A percentile compares a stretch with the other conserved stretches of the same genome.
Evolutionary conservation across 2,888 invertebrate genomes (phyloP).

Genomic region (Saturnia pavonia): DNA sequence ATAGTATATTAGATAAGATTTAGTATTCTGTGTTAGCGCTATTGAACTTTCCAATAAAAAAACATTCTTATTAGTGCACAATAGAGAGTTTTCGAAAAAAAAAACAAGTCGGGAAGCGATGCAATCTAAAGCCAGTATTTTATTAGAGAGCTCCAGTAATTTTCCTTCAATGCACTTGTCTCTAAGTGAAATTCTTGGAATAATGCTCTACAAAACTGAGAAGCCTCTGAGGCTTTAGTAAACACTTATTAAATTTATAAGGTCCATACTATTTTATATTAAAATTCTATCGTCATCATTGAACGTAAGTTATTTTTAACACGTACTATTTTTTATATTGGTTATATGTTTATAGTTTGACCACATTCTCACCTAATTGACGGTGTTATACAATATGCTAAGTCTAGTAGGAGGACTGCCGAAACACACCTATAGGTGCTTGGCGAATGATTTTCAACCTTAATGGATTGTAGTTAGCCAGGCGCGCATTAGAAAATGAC

Average conservation of each 20-base stretch:
- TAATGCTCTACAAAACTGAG: background rate
- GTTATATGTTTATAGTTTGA: too few species aligned
- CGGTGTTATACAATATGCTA: too few species aligned
- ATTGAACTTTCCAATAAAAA: background rate
- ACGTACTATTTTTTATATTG: background rate
- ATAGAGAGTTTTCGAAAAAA: background rate
- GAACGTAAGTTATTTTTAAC: background rate
- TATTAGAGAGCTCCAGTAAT: background rate
- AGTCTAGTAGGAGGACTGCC: too few species aligned
- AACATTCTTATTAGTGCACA: background rate
- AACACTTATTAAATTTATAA: background rate
- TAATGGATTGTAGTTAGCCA: too few species aligned
- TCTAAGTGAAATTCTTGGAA: constrained; percentile 6
- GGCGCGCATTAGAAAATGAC: too few species aligned
- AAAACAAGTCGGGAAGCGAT: background rate
- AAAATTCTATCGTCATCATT: background rate
- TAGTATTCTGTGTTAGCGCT: too few species aligned
- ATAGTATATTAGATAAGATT: too few species aligned
- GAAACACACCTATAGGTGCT: too few species aligned
- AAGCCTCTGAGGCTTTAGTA: background rate
- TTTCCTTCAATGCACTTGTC: constrained; percentile 1
- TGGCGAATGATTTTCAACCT: too few species aligned
- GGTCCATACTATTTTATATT: background rate
- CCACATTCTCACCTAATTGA: too few species aligned
- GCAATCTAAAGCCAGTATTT: background rate